These are phyloP conservation scores for Crossocerus cetratus DNA, from an alignment of 2,888 invertebrate species.

Conservation along the genomic window DNA sequence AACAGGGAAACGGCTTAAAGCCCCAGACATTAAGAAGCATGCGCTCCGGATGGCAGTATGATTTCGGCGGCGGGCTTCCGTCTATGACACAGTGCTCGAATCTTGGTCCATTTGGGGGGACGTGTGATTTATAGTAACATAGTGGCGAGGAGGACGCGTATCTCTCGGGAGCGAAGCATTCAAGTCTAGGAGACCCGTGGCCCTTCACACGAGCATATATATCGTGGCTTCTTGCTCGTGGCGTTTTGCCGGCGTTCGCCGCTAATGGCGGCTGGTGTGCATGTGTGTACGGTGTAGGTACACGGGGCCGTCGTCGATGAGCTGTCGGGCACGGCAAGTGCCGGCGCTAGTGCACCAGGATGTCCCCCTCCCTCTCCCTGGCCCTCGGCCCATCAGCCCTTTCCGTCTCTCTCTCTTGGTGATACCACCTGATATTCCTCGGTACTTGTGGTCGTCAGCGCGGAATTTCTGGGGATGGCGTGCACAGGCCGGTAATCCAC, in stretches of 20 bases:
- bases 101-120: too few species aligned
- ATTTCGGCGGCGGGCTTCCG: too few species aligned
- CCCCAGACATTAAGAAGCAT: too few species aligned
- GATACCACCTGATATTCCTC: not conserved
- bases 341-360: not conserved
- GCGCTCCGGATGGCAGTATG: too few species aligned
- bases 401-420: not conserved
- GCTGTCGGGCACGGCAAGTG: not conserved
- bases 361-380: not conserved
- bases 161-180: too few species aligned
- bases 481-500: not conserved
- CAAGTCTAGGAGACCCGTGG: not conserved
- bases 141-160: not conserved
- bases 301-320: not conserved
- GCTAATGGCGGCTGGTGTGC: not conserved
- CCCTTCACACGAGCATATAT: not conserved
- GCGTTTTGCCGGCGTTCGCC: not conserved
- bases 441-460: not conserved
- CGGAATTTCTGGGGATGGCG: not conserved
- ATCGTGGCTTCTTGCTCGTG: not conserved
- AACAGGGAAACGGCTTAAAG: too few species aligned
- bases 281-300: not conserved
- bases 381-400: too few species aligned
- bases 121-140: not conserved
- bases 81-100: too few species aligned